Evolutionary conservation across 2,113 vertebrate genomes (phyloP).

Genomic region (Amphiprion percula): DNA sequence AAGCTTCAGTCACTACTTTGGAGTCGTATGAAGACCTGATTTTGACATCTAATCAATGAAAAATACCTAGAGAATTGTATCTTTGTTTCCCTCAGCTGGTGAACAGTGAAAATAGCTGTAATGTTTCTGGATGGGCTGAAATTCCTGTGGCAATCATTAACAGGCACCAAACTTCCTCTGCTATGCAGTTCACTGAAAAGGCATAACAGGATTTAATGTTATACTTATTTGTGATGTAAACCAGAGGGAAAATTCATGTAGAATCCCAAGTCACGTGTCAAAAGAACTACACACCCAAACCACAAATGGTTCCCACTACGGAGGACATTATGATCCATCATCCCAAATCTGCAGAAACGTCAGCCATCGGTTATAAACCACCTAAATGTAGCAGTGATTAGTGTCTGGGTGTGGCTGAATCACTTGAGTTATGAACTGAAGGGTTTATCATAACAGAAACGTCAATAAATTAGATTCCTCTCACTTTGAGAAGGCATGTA

Average conservation of each 20-base stretch:
- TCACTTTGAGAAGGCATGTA: neutral
- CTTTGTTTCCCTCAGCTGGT: neutral
- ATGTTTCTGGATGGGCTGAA: constrained; percentile 12
- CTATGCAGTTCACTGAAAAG: neutral
- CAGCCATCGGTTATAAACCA: neutral
- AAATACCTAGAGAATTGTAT: neutral
- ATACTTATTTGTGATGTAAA: constrained; percentile 1
- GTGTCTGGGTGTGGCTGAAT: neutral
- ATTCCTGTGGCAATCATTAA: constrained; percentile 26
- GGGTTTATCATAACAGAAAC: neutral
- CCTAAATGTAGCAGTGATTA: neutral
- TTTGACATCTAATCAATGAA: neutral
- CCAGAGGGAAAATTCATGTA: neutral
- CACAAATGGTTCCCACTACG: neutral
- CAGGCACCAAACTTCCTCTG: constrained; percentile 17
- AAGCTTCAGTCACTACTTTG: too few species aligned
- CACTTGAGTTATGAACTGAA: neutral
- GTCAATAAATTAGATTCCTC: neutral
- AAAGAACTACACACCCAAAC: neutral
- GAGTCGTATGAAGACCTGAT: neutral
- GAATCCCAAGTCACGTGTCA: neutral
- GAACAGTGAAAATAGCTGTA: constrained; percentile 7
- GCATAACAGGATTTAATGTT: neutral
- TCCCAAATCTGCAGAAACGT: neutral
- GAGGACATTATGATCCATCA: neutral